A percentile compares a stretch with the other conserved stretches of the same genome.
Evolutionary conservation across 2,113 vertebrate genomes (phyloP).

Genomic region (Ammodytes dubius): DNA sequence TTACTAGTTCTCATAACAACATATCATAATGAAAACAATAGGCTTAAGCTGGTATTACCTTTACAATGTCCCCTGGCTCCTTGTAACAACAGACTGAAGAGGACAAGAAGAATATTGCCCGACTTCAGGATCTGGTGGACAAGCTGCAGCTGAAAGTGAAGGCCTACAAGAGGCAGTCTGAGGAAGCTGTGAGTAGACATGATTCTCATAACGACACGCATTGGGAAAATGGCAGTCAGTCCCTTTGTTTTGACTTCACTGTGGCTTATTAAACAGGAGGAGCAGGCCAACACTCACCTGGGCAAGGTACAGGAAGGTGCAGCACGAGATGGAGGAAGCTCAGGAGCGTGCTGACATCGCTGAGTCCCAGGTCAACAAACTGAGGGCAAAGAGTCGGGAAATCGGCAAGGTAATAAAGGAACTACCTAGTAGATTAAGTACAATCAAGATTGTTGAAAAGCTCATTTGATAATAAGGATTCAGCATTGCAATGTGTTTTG

Average conservation of each 20-base stretch:
- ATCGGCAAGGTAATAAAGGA: constrained; percentile 74
- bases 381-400: constrained; percentile 87
- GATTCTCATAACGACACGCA: neutral
- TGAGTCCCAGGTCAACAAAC: constrained; percentile 90
- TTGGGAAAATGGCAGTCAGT: neutral
- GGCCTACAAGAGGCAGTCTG: constrained; percentile 85
- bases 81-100: constrained; percentile 82
- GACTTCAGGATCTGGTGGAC: constrained; percentile 88
- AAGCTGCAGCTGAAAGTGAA: constrained; percentile 88
- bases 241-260: constrained; percentile 13
- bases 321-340: constrained; percentile 90
- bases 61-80: neutral
- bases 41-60: neutral
- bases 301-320: constrained; percentile 86
- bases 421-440: neutral
- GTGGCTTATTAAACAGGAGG: constrained; percentile 72
- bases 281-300: constrained; percentile 79
- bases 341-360: constrained; percentile 89
- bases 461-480: neutral
- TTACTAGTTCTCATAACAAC: neutral
- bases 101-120: constrained; percentile 84
- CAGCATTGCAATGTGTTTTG: neutral
- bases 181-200: constrained; percentile 83
- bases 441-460: neutral
- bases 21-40: neutral